Evolutionary conservation across 2,797 vertebrate genomes (phyloP).

Genomic region (Carduelis carduelis): DNA sequence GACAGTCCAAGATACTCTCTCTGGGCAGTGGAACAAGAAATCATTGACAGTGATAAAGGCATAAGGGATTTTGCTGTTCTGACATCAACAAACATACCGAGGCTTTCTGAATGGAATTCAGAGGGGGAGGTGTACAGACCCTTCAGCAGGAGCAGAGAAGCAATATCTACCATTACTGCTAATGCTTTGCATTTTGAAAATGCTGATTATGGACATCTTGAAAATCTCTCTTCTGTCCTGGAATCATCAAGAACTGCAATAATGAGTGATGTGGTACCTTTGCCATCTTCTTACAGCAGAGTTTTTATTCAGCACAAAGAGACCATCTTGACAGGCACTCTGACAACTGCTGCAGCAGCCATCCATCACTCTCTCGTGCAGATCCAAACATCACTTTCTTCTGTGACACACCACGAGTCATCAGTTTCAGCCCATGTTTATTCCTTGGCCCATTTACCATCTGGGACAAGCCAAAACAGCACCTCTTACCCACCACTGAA

Average conservation of each 20-base stretch:
- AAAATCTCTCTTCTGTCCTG: background rate
- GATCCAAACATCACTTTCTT: background rate
- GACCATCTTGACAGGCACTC: background rate
- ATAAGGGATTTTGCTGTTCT: background rate
- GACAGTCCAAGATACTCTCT: background rate
- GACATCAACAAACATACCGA: background rate
- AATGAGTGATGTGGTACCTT: background rate
- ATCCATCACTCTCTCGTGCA: background rate
- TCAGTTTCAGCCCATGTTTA: background rate
- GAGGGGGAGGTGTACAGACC: background rate
- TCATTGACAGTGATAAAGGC: background rate
- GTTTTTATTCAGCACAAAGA: background rate
- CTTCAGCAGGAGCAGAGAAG: background rate
- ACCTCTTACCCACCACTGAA: background rate
- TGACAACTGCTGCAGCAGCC: background rate
- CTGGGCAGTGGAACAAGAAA: background rate
- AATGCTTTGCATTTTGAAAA: conserved; percentile 17
- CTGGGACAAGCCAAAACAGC: conserved; percentile 12
- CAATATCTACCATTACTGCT: background rate
- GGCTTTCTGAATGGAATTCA: background rate
- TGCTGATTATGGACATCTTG: background rate
- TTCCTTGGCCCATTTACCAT: background rate
- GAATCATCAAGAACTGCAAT: background rate
- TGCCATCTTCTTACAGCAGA: background rate
- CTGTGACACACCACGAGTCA: background rate